Evolutionary conservation across 2,888 invertebrate genomes (phyloP).

Genomic region (Deroplatys truncata): DNA sequence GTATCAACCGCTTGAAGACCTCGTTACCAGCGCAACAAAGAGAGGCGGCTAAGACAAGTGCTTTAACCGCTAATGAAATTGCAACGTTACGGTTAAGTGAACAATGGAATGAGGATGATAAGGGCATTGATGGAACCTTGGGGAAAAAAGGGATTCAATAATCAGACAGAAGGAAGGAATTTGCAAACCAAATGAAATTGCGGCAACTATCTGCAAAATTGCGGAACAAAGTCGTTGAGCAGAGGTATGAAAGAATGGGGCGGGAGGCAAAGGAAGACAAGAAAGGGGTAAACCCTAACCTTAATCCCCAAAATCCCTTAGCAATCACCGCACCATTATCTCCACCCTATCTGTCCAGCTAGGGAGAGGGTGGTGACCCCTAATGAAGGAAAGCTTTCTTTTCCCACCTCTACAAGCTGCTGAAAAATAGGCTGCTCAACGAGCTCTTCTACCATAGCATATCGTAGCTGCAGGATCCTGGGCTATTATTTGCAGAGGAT

Average conservation of each 20-base stretch:
- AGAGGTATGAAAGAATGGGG: not conserved
- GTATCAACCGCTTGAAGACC: too few species aligned
- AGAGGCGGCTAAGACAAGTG: too few species aligned
- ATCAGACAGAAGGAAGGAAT: not conserved
- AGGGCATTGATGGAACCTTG: not conserved
- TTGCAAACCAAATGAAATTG: not conserved
- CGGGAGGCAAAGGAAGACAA: not conserved
- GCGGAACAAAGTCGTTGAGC: not conserved
- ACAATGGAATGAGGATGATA: not conserved
- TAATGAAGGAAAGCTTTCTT: constrained; percentile 17
- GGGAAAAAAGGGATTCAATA: not conserved
- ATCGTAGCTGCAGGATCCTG: too few species aligned
- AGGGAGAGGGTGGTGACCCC: not conserved
- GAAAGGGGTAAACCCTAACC: constrained; percentile 11
- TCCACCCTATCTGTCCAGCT: constrained; percentile 23
- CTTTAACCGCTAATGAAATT: too few species aligned
- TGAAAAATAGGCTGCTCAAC: not conserved
- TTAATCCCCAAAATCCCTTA: constrained; percentile 26
- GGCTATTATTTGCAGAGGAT: too few species aligned
- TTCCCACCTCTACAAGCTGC: not conserved
- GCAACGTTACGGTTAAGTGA: not conserved
- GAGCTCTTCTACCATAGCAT: not conserved
- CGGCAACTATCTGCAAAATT: not conserved
- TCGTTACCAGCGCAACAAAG: too few species aligned
- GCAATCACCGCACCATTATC: constrained; percentile 28